phyloP scores from a whole-genome alignment of 2,888 invertebrate genomes.

The Macrosoma leucophasiata region DNA sequence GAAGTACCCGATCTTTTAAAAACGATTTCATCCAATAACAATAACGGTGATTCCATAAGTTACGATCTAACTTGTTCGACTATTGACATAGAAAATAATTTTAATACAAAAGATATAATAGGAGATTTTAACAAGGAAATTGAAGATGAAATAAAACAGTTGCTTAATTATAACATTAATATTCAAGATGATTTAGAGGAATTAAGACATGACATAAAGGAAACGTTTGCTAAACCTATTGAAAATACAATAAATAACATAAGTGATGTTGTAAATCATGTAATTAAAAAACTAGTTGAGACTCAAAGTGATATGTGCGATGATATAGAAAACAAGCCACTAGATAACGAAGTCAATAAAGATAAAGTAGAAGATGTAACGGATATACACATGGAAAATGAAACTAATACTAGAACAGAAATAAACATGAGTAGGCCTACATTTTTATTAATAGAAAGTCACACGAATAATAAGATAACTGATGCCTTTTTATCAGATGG shows the following conservation, averaged over 20 bases:
- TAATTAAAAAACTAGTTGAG: slow-evolving; percentile 66
- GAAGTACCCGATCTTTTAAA: slow-evolving; percentile 65
- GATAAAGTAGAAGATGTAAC: slow-evolving; percentile 36
- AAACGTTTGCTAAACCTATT: slow-evolving; percentile 65
- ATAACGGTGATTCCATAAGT: slow-evolving; percentile 41
- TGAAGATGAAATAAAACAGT: slow-evolving; percentile 73
- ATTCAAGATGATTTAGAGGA: slow-evolving; percentile 67
- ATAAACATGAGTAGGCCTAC: slow-evolving; percentile 65
- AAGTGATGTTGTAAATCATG: slow-evolving; percentile 69
- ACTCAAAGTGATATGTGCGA: slow-evolving; percentile 46
- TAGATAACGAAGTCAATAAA: slow-evolving; percentile 25
- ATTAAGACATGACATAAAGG: slow-evolving; percentile 66
- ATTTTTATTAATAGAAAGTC: slow-evolving; percentile 60
- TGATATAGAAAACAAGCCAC: slow-evolving; percentile 28
- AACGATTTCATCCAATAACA: slow-evolving; percentile 57
- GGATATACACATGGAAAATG: slow-evolving; percentile 53
- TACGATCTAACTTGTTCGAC: slow-evolving; percentile 50
- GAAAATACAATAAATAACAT: slow-evolving; percentile 71
- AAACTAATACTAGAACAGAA: slow-evolving; percentile 55
- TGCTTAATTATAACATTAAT: slow-evolving; percentile 65
- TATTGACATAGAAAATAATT: slow-evolving; percentile 66
- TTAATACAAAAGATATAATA: slow-evolving; percentile 67
- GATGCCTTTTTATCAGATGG: slow-evolving; percentile 78
- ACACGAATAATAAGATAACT: slow-evolving; percentile 59
- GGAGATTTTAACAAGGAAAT: slow-evolving; percentile 77